Evolutionary conservation across 92 coral and sea anemone species (phyloP), one percentile per base, ranked within the genome.

Genomic region (Palythoa caribaeorum): DNA sequence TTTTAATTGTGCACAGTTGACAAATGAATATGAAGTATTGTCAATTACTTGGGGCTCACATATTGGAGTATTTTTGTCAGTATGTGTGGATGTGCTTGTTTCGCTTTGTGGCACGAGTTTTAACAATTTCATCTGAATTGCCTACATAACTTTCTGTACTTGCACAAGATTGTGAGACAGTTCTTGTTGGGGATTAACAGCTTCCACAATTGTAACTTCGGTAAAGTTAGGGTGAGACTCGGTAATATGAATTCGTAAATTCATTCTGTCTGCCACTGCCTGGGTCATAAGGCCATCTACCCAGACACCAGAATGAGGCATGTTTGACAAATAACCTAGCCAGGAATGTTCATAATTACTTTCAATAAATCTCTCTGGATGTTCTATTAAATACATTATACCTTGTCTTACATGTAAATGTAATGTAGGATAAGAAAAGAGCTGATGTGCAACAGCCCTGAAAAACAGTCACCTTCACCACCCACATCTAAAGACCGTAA

Each of bases 281-380:
- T 87, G 90, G 66, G 79, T 77, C 51, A 87, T 79, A 40, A 87
- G 59, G 44, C 78, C 78, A 87, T 87, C 90, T 62, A 73, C 73
- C 90, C 90, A 87, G 57, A 37, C 62, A 1, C 87, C 87, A 76
- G 62, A 74, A 11, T 37, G 19, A 16, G 90, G 12, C 90, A 77
- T 87, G 39, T 78, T 78, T n/a, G 21, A 76, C 36, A 87, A 52
- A 87, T 87, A 57, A 54, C 79, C 40, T 28, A 73, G 38, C 88
- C 88, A 71, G 47, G 88, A 72, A 37, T 21, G 39, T 84, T 84
- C 89, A 55, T 17, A 6, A 66, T 84, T 84, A 75, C 89, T 84
- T 66, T 84, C 85, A 63, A 84, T 73, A 84, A 84, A 84, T 76
- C 90, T 57, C 39, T 74, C 92, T 21, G 92, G 89, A 51, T 89